Percentiles rank a stretch among this genome's conserved stretches.
Conservation (phyloP, 2,113 vertebrate species). For the Cottus gobio region DNA sequence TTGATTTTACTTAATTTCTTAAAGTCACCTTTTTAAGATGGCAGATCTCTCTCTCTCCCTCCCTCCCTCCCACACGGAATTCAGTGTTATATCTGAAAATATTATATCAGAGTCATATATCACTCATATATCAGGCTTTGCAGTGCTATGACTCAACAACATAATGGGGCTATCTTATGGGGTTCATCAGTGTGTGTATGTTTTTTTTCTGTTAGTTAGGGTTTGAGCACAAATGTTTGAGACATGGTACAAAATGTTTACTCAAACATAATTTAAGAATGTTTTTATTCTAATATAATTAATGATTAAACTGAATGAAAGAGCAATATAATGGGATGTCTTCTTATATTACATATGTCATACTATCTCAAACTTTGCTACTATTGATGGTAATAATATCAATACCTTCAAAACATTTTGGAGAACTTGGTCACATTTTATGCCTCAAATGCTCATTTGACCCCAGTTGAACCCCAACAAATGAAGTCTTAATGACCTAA, state of each 20-base stretch:
- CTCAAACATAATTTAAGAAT: background rate
- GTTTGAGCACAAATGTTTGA: background rate
- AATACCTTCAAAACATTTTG: background rate
- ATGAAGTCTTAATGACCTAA: background rate
- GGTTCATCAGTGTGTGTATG: background rate
- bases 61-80: no score
- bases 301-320: background rate
- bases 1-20: no score
- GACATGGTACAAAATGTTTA: background rate
- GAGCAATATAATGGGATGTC: background rate
- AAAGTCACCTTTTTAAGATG: no score
- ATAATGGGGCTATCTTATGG: background rate
- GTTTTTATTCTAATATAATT: background rate
- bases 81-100: no score
- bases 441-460: background rate
- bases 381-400: background rate
- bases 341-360: background rate
- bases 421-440: background rate
- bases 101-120: no score
- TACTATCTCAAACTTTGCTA: no score
- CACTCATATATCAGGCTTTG: no score
- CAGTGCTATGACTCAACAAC: background rate
- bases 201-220: background rate
- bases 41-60: background rate
- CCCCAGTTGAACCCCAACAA: background rate